These are phyloP conservation scores for Paramisgurnus dabryanus DNA, from an alignment of 2,113 vertebrate genomes.

Conservation along the genomic window DNA sequence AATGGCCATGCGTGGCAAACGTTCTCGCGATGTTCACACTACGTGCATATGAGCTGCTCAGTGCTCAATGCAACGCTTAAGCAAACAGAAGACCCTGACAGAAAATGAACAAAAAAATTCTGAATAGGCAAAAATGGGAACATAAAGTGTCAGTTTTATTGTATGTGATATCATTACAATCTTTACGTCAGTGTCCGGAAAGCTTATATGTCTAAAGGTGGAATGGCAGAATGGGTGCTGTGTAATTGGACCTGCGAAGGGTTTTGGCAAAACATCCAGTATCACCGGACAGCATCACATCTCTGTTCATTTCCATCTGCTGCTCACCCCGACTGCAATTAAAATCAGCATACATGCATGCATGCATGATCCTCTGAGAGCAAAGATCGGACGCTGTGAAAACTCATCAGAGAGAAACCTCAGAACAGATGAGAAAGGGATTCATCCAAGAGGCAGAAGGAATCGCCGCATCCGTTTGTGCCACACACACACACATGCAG, in stretches of 20 bases:
- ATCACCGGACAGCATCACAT: constrained; percentile 58
- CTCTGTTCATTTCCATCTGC: constrained; percentile 51
- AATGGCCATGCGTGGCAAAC: too few relatives aligned
- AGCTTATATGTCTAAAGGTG: constrained; percentile 62
- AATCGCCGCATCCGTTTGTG: constrained; percentile 59
- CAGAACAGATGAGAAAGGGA: constrained; percentile 13
- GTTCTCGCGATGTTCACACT: too few relatives aligned
- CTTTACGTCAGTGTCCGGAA: neutral
- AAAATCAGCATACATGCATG: constrained; percentile 57
- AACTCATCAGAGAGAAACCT: neutral
- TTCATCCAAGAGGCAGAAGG: constrained; percentile 57
- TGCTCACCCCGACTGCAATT: constrained; percentile 61
- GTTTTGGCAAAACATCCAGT: constrained; percentile 69
- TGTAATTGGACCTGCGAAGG: constrained; percentile 65
- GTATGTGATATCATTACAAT: neutral
- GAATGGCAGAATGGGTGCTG: constrained; percentile 58
- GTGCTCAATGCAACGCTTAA: neutral
- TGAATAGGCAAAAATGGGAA: neutral
- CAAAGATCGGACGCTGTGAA: neutral
- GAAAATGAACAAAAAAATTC: too few relatives aligned
- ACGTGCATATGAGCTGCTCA: too few relatives aligned
- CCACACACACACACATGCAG: constrained; percentile 55
- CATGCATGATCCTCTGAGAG: constrained; percentile 30
- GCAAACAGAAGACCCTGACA: neutral
- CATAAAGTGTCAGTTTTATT: constrained; percentile 11